phyloP scores from a whole-genome alignment of 1,140 invertebrate genomes.

The Homarus americanus region DNA sequence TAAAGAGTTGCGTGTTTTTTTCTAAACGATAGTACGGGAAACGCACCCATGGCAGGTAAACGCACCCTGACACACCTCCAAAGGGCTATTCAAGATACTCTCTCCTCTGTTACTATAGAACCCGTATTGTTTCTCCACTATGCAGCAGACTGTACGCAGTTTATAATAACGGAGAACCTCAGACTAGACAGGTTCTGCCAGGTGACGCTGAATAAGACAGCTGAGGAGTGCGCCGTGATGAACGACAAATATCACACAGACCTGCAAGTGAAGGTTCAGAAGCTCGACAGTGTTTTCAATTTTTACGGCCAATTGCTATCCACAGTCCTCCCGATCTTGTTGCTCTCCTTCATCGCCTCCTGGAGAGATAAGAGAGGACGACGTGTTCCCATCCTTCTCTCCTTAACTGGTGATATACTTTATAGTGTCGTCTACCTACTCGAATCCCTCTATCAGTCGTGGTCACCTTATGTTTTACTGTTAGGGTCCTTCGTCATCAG shows the following conservation, averaged over 20 bases:
- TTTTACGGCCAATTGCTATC: neutral
- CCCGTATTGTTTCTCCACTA: neutral
- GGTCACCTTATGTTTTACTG: slow-evolving; percentile 22
- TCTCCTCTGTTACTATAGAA: neutral
- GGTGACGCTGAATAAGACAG: neutral
- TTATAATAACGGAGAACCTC: neutral
- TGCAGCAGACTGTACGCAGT: neutral
- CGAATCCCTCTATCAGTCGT: neutral
- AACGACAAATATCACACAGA: slow-evolving; percentile 27
- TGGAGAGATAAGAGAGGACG: slow-evolving; percentile 37
- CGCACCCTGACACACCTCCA: neutral
- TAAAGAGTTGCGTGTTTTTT: too few relatives aligned
- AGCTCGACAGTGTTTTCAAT: slow-evolving; percentile 13
- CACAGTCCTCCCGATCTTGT: slow-evolving; percentile 4
- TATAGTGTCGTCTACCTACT: neutral
- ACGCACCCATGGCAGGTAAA: neutral
- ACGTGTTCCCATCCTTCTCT: neutral
- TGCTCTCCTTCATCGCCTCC: slow-evolving; percentile 34
- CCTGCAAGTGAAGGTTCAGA: slow-evolving; percentile 12
- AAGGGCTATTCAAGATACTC: neutral
- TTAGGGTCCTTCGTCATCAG: slow-evolving; percentile 18
- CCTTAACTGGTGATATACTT: neutral
- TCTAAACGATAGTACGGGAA: too few relatives aligned
- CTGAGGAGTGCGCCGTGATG: neutral
- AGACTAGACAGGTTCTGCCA: slow-evolving; percentile 27